Conservation (phyloP, 1,140 invertebrate genomes). For the Aphis craccivora region DNA sequence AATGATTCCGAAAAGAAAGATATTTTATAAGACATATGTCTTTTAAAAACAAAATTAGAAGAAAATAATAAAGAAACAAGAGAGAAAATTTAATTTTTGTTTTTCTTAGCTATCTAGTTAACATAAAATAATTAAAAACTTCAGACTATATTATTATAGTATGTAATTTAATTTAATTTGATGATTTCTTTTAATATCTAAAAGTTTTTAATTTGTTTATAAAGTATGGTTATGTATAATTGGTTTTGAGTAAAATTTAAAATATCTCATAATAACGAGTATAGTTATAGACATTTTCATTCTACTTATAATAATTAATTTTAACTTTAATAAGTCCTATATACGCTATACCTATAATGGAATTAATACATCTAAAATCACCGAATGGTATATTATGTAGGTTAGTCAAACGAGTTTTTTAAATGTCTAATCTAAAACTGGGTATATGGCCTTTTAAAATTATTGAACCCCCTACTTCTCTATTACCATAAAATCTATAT, state of each 20-base stretch:
- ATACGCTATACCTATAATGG: neutral
- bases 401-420: neutral
- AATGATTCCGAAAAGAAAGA: neutral
- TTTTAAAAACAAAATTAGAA: neutral
- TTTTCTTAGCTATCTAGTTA: neutral
- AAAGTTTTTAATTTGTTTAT: slow-evolving; percentile 27
- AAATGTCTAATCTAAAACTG: neutral
- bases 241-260: neutral
- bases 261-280: neutral
- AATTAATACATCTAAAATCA: neutral
- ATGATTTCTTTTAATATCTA: slow-evolving; percentile 17
- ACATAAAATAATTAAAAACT: slow-evolving; percentile 23
- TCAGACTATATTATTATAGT: neutral
- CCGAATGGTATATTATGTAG: neutral
- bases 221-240: neutral
- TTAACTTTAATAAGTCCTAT: neutral
- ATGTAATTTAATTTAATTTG: neutral
- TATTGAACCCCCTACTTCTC: neutral
- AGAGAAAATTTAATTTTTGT: neutral
- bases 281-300: neutral
- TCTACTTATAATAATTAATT: slow-evolving; percentile 5
- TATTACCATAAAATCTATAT: neutral
- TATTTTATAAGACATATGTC: neutral
- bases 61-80: neutral
- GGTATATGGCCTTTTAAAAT: neutral